Conservation (phyloP, 2,797 vertebrate genomes). For the Phrynocephalus vlangalii region DNA sequence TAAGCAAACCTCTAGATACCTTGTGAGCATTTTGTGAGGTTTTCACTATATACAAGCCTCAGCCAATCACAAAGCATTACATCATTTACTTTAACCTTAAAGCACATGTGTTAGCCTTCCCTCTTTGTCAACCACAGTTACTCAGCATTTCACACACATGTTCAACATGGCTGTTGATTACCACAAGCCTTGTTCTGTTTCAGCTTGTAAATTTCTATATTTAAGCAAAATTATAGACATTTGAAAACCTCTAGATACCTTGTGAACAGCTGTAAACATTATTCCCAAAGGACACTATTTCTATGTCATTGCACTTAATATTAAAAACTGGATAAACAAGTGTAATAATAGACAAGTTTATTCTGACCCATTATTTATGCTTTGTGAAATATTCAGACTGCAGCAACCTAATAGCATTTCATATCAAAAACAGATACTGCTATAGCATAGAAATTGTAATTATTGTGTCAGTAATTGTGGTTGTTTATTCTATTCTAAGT, state of each 20-base stretch:
- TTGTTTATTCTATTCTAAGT: conserved; percentile 41
- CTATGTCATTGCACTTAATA: conserved; percentile 10
- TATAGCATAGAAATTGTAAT: conserved; percentile 10
- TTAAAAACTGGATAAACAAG: conserved; percentile 47
- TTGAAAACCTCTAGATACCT: conserved; percentile 23
- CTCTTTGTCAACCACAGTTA: too few species aligned
- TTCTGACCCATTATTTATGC: conserved; percentile 49
- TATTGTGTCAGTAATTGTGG: conserved; percentile 38
- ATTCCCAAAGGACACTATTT: conserved; percentile 42
- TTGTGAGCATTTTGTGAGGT: too few species aligned
- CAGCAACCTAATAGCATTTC: conserved; percentile 28
- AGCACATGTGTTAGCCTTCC: too few species aligned
- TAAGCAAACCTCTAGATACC: conserved; percentile 19
- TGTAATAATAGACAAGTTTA: conserved; percentile 47
- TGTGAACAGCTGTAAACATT: conserved; percentile 41
- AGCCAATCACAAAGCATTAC: too few species aligned
- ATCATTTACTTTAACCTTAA: too few species aligned
- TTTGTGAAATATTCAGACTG: conserved; percentile 27
- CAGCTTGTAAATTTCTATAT: background rate
- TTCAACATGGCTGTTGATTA: too few species aligned
- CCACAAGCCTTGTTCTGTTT: too few species aligned
- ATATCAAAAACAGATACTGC: conserved; percentile 24
- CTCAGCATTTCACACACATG: too few species aligned
- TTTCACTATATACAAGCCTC: too few species aligned
- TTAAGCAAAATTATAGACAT: conserved; percentile 19